Conservation (phyloP, 2,888 invertebrate genomes). For the Nematopogon swammerdamellus region DNA sequence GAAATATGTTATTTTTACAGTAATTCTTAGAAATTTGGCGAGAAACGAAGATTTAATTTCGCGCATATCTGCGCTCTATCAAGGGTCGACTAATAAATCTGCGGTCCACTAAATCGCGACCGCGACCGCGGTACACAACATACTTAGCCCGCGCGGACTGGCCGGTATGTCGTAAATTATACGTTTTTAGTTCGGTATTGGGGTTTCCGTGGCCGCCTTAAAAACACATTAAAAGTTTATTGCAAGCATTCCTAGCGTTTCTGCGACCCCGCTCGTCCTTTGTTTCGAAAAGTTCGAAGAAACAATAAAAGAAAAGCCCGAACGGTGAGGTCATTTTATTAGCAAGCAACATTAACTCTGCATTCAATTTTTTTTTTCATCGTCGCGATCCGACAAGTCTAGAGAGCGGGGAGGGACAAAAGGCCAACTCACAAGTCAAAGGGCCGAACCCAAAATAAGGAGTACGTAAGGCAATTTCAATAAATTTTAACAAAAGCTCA, state of each 20-base stretch:
- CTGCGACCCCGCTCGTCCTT: not conserved
- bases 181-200: not conserved
- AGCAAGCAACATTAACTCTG: not conserved
- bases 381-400: no score
- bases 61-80: not conserved
- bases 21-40: no score
- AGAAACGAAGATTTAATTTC: no score
- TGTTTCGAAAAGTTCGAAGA: not conserved
- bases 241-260: not conserved
- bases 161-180: not conserved
- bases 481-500: not conserved
- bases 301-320: not conserved
- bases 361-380: no score
- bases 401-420: no score
- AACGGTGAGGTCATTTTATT: not conserved
- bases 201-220: not conserved
- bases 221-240: not conserved
- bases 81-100: not conserved
- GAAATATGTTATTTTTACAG: not conserved
- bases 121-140: not conserved
- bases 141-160: no score
- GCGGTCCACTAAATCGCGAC: not conserved
- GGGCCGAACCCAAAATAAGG: not conserved
- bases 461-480: not conserved
- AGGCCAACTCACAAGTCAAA: not conserved